These are phyloP conservation scores for Acipenser transmontanus DNA, from an alignment of 2,797 vertebrate genomes.

Conservation along the genomic window DNA sequence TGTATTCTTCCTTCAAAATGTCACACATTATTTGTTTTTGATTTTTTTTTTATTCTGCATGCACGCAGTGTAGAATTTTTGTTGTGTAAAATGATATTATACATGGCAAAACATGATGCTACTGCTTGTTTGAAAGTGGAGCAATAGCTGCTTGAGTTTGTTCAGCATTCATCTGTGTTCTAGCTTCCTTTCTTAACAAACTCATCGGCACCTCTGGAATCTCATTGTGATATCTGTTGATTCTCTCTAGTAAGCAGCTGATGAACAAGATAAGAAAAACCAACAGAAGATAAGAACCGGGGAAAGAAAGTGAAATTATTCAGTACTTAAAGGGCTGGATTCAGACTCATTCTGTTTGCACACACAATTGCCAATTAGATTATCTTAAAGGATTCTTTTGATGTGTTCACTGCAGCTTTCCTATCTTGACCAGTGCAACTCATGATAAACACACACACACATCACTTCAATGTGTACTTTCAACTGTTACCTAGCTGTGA, in stretches of 20 bases:
- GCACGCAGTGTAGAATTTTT: too few relatives aligned
- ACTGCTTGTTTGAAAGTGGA: too few relatives aligned
- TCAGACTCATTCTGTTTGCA: constrained; percentile 1
- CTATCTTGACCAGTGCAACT: background rate
- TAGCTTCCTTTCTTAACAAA: constrained; percentile 18
- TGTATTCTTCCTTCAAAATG: too few relatives aligned
- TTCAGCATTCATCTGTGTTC: too few relatives aligned
- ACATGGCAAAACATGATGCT: too few relatives aligned
- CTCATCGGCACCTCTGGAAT: background rate
- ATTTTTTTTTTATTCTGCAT: too few relatives aligned
- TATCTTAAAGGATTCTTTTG: constrained; percentile 1
- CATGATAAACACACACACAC: background rate
- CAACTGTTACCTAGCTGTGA: too few relatives aligned
- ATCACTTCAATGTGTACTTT: too few relatives aligned
- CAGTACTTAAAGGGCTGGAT: background rate
- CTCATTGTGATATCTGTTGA: constrained; percentile 2
- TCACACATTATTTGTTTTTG: too few relatives aligned
- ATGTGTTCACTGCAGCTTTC: background rate
- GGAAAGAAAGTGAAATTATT: background rate
- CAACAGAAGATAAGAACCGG: constrained; percentile 1
- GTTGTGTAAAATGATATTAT: too few relatives aligned
- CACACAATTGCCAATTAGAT: constrained; percentile 4
- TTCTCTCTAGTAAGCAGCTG: background rate
- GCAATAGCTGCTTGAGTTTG: too few relatives aligned
- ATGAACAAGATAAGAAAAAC: constrained; percentile 3